Evolutionary conservation across 1,140 invertebrate species (phyloP).

Genomic region (Anastrepha ludens): DNA sequence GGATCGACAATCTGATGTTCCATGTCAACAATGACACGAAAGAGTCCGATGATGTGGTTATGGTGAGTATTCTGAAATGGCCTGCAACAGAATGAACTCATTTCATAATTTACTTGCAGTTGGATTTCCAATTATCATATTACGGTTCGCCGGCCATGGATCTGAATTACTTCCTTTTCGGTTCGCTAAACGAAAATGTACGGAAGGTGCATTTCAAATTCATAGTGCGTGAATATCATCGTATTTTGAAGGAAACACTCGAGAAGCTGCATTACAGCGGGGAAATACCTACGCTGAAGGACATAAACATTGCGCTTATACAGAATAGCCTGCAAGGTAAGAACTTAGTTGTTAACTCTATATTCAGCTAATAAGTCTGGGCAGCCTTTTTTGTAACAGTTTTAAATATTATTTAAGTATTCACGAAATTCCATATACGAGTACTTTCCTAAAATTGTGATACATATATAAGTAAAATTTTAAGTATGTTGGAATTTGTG

Average conservation of each 20-base stretch:
- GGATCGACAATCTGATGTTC: slow-evolving; percentile 82
- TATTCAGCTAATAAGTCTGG: no score
- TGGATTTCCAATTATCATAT: slow-evolving; percentile 78
- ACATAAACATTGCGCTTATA: slow-evolving; percentile 70
- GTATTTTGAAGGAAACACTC: slow-evolving; percentile 65
- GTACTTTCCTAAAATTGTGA: no score
- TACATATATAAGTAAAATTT: no score
- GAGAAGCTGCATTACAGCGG: slow-evolving; percentile 66
- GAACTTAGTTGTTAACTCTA: neutral
- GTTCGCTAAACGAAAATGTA: slow-evolving; percentile 76
- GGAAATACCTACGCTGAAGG: slow-evolving; percentile 69
- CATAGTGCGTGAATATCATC: slow-evolving; percentile 76
- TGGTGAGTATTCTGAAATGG: slow-evolving; percentile 73
- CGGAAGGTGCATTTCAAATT: slow-evolving; percentile 76
- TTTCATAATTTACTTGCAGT: slow-evolving; percentile 69
- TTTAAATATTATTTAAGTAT: no score
- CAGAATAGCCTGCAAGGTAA: slow-evolving; percentile 69
- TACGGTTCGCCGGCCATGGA: slow-evolving; percentile 78
- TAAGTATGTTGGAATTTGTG: no score
- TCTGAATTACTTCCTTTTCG: slow-evolving; percentile 77
- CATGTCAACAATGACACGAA: slow-evolving; percentile 76
- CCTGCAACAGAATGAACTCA: neutral
- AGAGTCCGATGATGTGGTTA: slow-evolving; percentile 76
- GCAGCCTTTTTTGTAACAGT: no score
- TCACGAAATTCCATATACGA: no score